Percentiles rank a stretch among this genome's conserved stretches.
phyloP scores from a whole-genome alignment of 2,797 vertebrate genomes.

The Peromyscus attwateri region DNA sequence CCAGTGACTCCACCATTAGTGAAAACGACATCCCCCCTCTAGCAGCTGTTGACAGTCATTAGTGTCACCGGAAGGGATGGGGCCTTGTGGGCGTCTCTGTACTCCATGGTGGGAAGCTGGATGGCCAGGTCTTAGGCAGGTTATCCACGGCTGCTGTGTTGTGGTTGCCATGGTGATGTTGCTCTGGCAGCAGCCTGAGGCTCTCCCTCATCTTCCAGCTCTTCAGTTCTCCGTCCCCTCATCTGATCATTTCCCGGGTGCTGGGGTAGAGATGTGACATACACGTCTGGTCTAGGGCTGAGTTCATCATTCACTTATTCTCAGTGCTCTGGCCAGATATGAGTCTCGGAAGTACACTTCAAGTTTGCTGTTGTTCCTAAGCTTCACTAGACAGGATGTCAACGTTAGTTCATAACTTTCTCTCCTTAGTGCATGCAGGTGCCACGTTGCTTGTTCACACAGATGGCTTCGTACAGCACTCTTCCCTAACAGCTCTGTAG shows the following conservation, averaged over 20 bases:
- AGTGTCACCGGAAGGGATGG: background rate
- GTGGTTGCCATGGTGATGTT: background rate
- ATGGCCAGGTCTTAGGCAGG: background rate
- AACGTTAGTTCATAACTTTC: background rate
- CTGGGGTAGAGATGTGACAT: background rate
- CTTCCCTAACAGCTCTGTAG: background rate
- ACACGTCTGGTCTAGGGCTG: background rate
- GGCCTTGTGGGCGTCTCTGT: background rate
- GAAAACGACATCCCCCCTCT: background rate
- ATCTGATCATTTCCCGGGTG: background rate
- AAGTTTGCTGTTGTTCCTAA: background rate
- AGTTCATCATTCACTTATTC: background rate
- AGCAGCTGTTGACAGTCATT: background rate
- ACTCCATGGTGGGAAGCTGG: background rate
- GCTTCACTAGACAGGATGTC: background rate
- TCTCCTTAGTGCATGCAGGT: background rate
- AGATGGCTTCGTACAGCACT: too few species aligned
- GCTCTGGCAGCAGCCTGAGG: background rate
- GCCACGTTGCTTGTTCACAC: background rate
- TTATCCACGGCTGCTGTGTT: background rate
- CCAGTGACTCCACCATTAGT: background rate
- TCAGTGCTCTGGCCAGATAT: background rate
- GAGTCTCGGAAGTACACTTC: background rate
- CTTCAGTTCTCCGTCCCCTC: background rate
- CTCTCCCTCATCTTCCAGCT: background rate